A percentile compares a stretch with the other conserved stretches of the same genome.
Evolutionary conservation across 2,113 vertebrate genomes (phyloP).

Genomic region (Rissa tridactyla): DNA sequence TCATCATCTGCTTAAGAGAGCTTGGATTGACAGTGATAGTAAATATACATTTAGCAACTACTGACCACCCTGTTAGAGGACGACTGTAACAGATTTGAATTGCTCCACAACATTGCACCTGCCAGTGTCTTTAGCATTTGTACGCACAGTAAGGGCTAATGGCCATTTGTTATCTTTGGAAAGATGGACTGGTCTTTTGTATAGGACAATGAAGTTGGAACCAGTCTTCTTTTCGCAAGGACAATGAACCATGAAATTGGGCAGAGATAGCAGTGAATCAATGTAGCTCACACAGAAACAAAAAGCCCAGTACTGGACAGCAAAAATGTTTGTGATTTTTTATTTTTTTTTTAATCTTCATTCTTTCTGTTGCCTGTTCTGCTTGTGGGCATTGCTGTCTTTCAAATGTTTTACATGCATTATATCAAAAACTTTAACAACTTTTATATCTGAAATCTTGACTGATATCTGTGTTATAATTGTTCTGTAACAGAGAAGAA

Average conservation of each 20-base stretch:
- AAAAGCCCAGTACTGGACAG: not conserved
- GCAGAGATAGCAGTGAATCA: not conserved
- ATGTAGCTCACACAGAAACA: not conserved
- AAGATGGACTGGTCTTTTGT: constrained; percentile 5
- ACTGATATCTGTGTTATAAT: not conserved
- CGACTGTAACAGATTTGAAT: not conserved
- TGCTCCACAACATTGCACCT: not conserved
- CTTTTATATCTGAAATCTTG: not conserved
- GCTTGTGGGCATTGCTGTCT: not conserved
- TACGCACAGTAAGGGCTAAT: not conserved
- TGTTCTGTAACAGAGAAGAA: not conserved
- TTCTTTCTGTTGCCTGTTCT: not conserved
- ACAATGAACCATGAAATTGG: constrained; percentile 49
- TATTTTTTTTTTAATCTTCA: not conserved
- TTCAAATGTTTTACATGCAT: not conserved
- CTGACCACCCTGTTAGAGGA: not conserved
- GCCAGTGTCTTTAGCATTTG: not conserved
- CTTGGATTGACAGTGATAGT: not conserved
- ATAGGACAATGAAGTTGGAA: constrained; percentile 15
- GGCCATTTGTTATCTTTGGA: constrained; percentile 35
- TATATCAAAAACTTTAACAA: not conserved
- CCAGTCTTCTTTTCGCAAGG: not conserved
- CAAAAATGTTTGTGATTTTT: not conserved
- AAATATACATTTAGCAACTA: not conserved
- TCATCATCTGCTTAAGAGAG: not conserved